Evolutionary conservation across 2,113 vertebrate genomes (phyloP), one percentile per base, ranked within the genome.

Genomic region (Camelus dromedarius): DNA sequence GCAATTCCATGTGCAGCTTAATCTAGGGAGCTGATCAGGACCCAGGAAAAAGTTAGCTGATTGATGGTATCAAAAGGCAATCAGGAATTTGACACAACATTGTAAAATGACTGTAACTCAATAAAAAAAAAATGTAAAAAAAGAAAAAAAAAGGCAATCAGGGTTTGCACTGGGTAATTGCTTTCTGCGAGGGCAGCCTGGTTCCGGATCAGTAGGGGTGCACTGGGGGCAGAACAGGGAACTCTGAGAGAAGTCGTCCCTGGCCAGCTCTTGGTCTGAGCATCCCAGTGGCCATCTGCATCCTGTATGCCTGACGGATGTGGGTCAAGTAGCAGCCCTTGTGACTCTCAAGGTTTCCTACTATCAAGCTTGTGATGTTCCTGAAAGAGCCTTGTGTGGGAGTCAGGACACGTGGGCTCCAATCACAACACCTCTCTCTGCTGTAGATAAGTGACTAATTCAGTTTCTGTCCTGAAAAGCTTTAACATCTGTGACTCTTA

Each of bases 391-490:
- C 60, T 35, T 70, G 32, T 28, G 5, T 30, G 50, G 52, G 54
- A 66, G 11, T 13, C 42, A 73, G 72, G 58, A 92, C 32, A 42
- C 38, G 30, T 76, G 79, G 50, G 30, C 42, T 76, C 56, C n/a
- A 60, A 66, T 52, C 60, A 30, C 11, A 48, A 2, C 20, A 32
- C 32, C 50, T 50, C 8, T 76, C 60, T 81, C 73, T 66, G 24
- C 60, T 86, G 6, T 54, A 54, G 22, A 35, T 76, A 62, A 90
- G 38, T 60, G n/a, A 14, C 67, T 75, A n/a, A 50, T 70, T 90
- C 62, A 42, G 22, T 64, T 93, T 96, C 52, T 85, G 62, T 73
- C 18, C 90, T 67, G 62, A 92, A 79, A 93, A 93, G 16, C 32
- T 35, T 85, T 15, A 70, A 56, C 46, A 24, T 7, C 32, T 70